Percentiles rank a stretch among this genome's conserved stretches.
Evolutionary conservation across 2,888 invertebrate species (phyloP).

Genomic region (Macaria liturata): DNA sequence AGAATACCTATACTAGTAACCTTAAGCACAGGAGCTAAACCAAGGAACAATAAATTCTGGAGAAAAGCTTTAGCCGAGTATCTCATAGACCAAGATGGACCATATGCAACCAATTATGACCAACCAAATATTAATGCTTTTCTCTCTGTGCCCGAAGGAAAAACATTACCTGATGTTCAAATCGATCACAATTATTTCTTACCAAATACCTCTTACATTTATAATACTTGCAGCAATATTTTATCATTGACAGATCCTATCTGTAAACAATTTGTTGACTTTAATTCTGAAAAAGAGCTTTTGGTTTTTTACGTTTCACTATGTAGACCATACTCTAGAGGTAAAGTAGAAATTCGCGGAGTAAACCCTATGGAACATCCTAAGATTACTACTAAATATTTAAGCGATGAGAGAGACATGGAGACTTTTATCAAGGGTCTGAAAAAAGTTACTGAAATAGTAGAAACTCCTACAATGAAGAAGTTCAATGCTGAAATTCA

Average conservation of each 20-base stretch:
- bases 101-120: conserved; percentile 66
- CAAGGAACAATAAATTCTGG: conserved; percentile 59
- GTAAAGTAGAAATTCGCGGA: conserved; percentile 59
- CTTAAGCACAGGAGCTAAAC: conserved; percentile 58
- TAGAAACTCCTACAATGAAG: conserved; percentile 61
- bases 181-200: conserved; percentile 74
- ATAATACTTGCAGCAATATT: conserved; percentile 56
- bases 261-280: conserved; percentile 61
- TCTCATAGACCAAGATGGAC: conserved; percentile 67
- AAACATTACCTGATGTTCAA: conserved; percentile 67
- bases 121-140: conserved; percentile 75
- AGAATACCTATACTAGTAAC: conserved; percentile 69
- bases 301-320: conserved; percentile 66
- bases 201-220: conserved; percentile 63
- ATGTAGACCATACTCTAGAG: conserved; percentile 67
- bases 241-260: conserved; percentile 61
- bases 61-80: conserved; percentile 65
- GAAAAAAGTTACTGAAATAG: conserved; percentile 60
- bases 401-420: conserved; percentile 64
- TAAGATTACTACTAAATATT: conserved; percentile 67
- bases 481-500: conserved; percentile 57
- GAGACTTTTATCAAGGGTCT: conserved; percentile 57
- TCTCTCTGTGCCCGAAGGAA: conserved; percentile 56
- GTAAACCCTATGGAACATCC: conserved; percentile 59
- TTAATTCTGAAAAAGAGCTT: conserved; percentile 65